Conservation (phyloP, 1,140 invertebrate genomes). For the Penaeus japonicus region DNA sequence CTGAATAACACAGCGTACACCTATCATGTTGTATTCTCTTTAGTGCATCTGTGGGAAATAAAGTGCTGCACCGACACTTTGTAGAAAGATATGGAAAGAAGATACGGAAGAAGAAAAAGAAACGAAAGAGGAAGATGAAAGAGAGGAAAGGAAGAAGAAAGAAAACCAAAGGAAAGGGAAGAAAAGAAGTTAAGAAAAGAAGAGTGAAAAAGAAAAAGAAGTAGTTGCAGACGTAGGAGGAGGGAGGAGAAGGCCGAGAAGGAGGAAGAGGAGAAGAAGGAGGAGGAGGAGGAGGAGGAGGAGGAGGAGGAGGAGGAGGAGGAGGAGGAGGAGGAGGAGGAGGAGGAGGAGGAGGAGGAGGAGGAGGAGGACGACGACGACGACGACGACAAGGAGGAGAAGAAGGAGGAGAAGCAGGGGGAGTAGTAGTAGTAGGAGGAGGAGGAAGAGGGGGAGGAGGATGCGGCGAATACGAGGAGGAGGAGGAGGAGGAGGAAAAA, state of each 20-base stretch:
- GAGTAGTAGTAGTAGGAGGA: too few species aligned
- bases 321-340: too few species aligned
- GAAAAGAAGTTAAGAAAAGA: neutral
- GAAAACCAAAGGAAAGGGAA: neutral
- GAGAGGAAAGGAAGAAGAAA: neutral
- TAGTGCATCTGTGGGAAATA: too few species aligned
- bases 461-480: too few species aligned
- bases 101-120: neutral
- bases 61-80: neutral
- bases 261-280: neutral
- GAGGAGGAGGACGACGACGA: too few species aligned
- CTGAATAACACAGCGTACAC: too few species aligned
- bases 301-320: neutral
- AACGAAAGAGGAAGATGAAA: neutral
- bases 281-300: neutral
- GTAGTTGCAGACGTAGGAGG: neutral
- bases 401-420: too few species aligned
- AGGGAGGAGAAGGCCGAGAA: neutral
- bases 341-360: too few species aligned
- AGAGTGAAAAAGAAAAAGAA: neutral
- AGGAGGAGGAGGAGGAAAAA: too few species aligned
- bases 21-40: too few species aligned
- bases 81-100: neutral
- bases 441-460: too few species aligned
- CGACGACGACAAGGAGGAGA: too few species aligned